Evolutionary conservation across 2,113 vertebrate genomes (phyloP), one percentile per base, ranked within the genome.

Genomic region (Indicator indicator): DNA sequence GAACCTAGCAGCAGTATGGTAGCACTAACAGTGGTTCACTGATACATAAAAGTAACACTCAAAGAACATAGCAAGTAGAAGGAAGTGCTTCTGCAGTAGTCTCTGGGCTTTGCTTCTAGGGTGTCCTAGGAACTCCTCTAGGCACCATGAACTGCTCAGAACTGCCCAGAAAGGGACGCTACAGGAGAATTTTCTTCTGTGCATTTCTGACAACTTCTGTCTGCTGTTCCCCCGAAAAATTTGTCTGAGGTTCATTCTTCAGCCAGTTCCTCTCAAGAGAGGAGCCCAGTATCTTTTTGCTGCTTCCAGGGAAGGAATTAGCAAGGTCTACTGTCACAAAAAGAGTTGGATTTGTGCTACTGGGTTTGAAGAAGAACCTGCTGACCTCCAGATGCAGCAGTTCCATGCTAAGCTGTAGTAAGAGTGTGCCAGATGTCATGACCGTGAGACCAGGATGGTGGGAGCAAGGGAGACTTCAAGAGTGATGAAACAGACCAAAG

Each of bases 401-500:
- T 9, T 6, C 16, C 3, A 11, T 36, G 26, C 3, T 55, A 72
- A 64, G 9, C 11, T 72, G 12, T 7, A 30, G 9, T 9, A 4
- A 0, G 5, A 7, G 28, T 65, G 27, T 73, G 23, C 1, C 9
- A 3, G 16, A 64, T 6, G 10, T 1, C 12, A 26, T 59, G 20
- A 50, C 3, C 10, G 26, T 60, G 14, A 12, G 15, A 32, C 5
- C 4, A 67, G 8, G 7, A 82, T 71, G 16, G 7, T 59, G 28
- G 24, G 11, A 78, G 24, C 6, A 70, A 70, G 33, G 12, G 14
- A 70, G 5, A 38, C 5, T 17, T 87, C n/a, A 33, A 38, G 9
- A 76, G 5, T 59, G 6, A 30, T 7, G 36, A 76, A 88, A 44
- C 1, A 56, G 13, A 20, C 2, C 7, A 55, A 65, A 69, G 23